These are phyloP conservation scores for Clarias macrocephalus DNA, from an alignment of 2,113 vertebrate genomes.

Conservation along the genomic window DNA sequence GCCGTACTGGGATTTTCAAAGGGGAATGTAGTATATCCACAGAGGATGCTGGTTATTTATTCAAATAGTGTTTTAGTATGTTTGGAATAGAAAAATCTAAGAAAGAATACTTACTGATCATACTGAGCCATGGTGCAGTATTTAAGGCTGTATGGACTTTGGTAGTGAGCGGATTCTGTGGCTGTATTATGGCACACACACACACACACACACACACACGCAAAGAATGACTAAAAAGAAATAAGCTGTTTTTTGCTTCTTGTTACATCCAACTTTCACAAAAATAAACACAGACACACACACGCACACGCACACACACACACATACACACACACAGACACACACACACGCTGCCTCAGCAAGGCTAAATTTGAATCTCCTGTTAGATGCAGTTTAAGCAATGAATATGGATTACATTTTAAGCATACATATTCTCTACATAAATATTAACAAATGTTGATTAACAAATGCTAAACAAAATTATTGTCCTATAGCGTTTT, in stretches of 20 bases:
- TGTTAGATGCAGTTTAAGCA: slow-evolving; percentile 28
- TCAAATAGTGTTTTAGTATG: background rate
- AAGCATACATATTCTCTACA: background rate
- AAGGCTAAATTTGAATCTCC: slow-evolving; percentile 61
- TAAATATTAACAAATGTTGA: background rate
- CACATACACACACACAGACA: background rate
- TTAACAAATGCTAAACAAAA: background rate
- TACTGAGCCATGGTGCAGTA: slow-evolving; percentile 64
- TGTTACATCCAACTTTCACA: background rate
- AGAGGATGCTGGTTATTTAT: background rate
- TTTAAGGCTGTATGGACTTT: background rate
- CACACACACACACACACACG: background rate
- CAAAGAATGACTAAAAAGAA: background rate
- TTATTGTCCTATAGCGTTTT: background rate
- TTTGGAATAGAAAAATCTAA: background rate
- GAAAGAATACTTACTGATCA: slow-evolving; percentile 66
- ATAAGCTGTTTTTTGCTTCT: background rate
- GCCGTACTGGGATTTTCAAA: background rate
- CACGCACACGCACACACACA: background rate
- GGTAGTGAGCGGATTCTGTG: slow-evolving; percentile 35
- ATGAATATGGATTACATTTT: slow-evolving; percentile 7
- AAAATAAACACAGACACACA: background rate
- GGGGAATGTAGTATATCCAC: background rate
- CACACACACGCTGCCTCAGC: slow-evolving; percentile 56
- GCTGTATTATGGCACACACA: slow-evolving; percentile 3